Conservation (phyloP, 2,113 vertebrate species). For the Eonycteris spelaea region DNA sequence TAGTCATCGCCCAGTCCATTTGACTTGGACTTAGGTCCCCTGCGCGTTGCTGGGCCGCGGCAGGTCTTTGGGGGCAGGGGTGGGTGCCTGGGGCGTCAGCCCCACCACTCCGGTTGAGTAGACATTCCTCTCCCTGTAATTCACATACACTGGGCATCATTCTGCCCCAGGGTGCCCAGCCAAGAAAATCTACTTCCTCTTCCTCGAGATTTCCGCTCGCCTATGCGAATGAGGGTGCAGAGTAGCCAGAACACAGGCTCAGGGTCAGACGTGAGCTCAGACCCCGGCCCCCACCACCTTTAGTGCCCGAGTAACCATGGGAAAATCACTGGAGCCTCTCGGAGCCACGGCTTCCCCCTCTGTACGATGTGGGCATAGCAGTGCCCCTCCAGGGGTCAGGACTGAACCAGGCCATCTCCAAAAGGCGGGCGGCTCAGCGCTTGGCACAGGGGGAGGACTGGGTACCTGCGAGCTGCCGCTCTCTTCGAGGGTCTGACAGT, state of each 20-base stretch:
- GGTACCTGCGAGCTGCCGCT: fast-evolving
- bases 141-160: background rate
- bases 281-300: background rate
- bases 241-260: background rate
- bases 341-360: background rate
- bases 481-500: background rate
- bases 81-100: background rate
- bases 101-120: background rate
- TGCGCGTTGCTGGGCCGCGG: background rate
- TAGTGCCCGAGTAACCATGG: background rate
- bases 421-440: background rate
- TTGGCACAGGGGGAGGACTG: background rate
- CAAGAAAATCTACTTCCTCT: background rate
- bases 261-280: background rate
- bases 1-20: background rate
- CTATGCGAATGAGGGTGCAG: background rate
- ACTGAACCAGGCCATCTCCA: background rate
- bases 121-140: background rate
- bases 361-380: too few relatives aligned
- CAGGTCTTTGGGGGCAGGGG: fast-evolving
- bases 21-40: background rate
- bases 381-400: background rate
- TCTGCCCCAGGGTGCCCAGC: background rate
- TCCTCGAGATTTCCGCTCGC: background rate
- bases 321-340: background rate